phyloP scores from a whole-genome alignment of 2,113 vertebrate species.

The Eulemur rufifrons region DNA sequence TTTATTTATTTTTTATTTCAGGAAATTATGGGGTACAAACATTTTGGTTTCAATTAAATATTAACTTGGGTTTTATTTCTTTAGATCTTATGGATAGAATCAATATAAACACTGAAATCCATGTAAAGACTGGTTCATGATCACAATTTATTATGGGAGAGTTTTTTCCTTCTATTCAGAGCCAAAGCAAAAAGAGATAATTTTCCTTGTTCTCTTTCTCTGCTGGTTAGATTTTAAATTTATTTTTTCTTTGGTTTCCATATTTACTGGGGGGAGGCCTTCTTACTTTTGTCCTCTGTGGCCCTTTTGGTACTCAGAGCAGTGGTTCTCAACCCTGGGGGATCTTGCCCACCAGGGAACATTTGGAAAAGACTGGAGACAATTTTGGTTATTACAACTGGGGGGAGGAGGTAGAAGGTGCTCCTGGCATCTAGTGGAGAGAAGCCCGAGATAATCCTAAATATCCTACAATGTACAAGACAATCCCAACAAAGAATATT shows the following conservation, averaged over 20 bases:
- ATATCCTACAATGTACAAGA: not conserved
- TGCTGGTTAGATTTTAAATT: not conserved
- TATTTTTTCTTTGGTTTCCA: not conserved
- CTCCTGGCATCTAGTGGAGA: not conserved
- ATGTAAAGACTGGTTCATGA: not conserved
- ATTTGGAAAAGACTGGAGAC: not conserved
- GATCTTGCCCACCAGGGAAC: not conserved
- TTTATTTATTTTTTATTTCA: too few species aligned
- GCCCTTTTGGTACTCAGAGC: not conserved
- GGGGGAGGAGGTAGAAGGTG: not conserved
- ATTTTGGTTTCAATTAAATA: not conserved
- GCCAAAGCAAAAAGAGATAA: not conserved
- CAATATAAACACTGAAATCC: not conserved
- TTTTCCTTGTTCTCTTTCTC: not conserved
- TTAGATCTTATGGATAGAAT: constrained; percentile 1
- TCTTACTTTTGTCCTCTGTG: not conserved
- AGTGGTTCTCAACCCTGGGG: not conserved
- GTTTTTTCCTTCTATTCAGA: not conserved
- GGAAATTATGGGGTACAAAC: too few species aligned
- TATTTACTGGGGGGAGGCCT: not conserved
- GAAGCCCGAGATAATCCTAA: not conserved
- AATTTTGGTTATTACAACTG: not conserved
- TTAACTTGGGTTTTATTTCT: constrained; percentile 4
- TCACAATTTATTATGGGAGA: not conserved
- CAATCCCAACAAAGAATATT: not conserved